Conservation (phyloP, 2,888 invertebrate genomes). For the Leptopilina myrica region DNA sequence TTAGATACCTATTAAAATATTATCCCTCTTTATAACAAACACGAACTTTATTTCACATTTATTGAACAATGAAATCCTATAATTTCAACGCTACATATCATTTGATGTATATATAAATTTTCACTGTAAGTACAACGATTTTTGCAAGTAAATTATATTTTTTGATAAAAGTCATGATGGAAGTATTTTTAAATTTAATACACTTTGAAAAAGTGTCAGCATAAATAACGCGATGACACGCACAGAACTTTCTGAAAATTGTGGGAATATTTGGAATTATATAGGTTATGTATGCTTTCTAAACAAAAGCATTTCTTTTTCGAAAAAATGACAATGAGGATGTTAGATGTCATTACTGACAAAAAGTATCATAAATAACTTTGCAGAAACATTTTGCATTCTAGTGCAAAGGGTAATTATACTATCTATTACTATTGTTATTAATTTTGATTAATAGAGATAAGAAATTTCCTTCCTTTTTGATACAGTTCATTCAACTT, state of each 20-base stretch:
- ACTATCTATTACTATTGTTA: neutral
- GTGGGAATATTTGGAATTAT: neutral
- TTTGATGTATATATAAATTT: neutral
- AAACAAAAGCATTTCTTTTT: neutral
- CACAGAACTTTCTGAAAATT: neutral
- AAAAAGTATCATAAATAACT: neutral
- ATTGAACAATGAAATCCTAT: neutral
- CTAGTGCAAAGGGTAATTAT: conserved; percentile 1
- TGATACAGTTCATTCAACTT: neutral
- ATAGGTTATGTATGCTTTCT: conserved; percentile 1
- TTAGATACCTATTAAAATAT: neutral
- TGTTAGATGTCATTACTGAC: neutral
- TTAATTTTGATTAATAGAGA: neutral
- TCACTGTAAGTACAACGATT: neutral
- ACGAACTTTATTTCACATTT: neutral
- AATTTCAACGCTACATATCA: neutral
- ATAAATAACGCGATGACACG: neutral
- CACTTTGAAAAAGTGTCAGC: neutral
- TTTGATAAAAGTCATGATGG: neutral
- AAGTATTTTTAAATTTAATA: neutral
- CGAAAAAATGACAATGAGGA: neutral
- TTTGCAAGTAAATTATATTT: neutral
- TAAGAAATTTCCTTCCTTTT: neutral
- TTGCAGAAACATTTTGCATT: neutral
- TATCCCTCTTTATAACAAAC: neutral